Evolutionary conservation across 2,888 invertebrate genomes (phyloP), one percentile per base, ranked within the genome.

Genomic region (Diadegma fenestrale): DNA sequence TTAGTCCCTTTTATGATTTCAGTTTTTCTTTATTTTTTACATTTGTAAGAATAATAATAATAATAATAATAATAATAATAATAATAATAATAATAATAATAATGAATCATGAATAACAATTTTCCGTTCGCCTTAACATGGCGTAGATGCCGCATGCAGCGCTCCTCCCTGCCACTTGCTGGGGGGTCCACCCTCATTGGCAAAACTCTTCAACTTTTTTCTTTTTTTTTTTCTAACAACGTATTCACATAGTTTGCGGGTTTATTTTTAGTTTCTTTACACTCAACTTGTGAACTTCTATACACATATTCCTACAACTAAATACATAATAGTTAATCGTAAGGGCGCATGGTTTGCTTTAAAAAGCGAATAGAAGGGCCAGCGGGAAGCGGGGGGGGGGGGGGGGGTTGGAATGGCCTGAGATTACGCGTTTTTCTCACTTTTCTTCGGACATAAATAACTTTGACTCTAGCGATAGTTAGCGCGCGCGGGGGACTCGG

Each of bases 181-280:
- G 78, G 79, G 88, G 89, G 90, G 78, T 91, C 90, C 86, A 90
- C 89, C 89, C 89, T 87, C 84, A 82, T 81, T 89, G 89, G 87
- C 88, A 85, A 71, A 84, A 73, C 69, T 73, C 63, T 77, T 84
- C 51, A 75, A 68, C 81, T 72, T 84, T 69, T 79, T 79, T 58
- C 51, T 73, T 78, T 82, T 78, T 86, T 84, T 84, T 76, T 71
- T 64, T 79, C 73, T 85, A 88, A 82, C 72, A 71, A 84, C 86
- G 78, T 89, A 88, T 89, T 87, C 84, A 87, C 85, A 86, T 87
- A 63, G 80, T 82, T 87, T 75, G 84, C 58, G 26, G 17, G n/a
- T n/a, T 66, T 66, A 41, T 66, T 84, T 72, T 81, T n/a, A n/a
- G n/a, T 73, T 69, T 84, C 80, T 82, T 84, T 80, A 84, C 80